A percentile compares a stretch with the other conserved stretches of the same genome.
phyloP scores from a whole-genome alignment of 2,797 vertebrate species.

The Hapalemur alaotrensis region DNA sequence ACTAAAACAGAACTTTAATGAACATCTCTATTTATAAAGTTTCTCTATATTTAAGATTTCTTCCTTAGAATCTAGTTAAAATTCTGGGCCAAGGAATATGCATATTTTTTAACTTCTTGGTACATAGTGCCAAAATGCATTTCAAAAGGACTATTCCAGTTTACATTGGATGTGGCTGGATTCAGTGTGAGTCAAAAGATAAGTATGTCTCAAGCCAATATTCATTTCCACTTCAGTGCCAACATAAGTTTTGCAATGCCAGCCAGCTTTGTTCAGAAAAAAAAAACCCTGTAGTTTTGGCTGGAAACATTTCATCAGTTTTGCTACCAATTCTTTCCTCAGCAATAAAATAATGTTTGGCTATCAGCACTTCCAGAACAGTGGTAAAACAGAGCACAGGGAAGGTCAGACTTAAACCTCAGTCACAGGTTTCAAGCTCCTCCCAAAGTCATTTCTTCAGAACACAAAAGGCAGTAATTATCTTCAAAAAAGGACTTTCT shows the following conservation, averaged over 20 bases:
- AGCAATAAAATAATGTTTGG: background rate
- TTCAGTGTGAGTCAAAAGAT: slow-evolving; percentile 12
- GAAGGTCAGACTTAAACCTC: background rate
- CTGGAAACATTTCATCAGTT: background rate
- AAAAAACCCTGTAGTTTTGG: background rate
- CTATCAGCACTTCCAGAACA: background rate
- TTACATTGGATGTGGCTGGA: background rate
- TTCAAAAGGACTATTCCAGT: background rate
- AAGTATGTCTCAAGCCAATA: background rate
- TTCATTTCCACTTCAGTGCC: background rate
- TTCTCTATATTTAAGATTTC: background rate
- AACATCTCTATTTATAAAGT: background rate
- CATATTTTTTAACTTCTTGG: slow-evolving; percentile 23
- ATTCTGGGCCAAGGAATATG: background rate
- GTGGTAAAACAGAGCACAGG: background rate
- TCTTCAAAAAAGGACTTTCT: background rate
- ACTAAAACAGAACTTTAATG: background rate
- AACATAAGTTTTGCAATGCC: background rate
- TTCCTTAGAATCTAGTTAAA: background rate
- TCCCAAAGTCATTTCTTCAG: slow-evolving; percentile 1
- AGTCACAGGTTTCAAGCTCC: background rate
- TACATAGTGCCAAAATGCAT: background rate
- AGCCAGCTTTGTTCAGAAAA: background rate
- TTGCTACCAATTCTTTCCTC: background rate
- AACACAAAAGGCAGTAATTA: background rate